Evolutionary conservation across 2,113 vertebrate genomes (phyloP), one percentile per base, ranked within the genome.

Genomic region (Mormyrus lacerda): DNA sequence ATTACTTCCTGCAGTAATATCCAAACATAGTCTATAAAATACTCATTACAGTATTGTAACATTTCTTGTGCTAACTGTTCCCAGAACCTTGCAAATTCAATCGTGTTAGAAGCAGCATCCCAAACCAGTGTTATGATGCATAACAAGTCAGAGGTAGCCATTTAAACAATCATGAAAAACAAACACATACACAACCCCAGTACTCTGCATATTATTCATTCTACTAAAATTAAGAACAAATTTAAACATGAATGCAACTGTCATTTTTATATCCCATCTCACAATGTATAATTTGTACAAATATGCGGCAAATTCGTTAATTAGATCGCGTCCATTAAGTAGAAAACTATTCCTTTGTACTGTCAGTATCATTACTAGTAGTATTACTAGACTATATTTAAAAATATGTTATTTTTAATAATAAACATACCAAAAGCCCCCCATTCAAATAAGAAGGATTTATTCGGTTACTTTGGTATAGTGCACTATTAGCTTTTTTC

Each of bases 111-210:
- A 24, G 69, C 51, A 61, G 53, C 39, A 87, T 47, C 85, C 45
- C 31, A 82, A n/a, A 88, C 47, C 45, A 88, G 21, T 82, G 31
- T 89, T 82, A 61, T 44, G 35, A 61, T 87, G 47, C 48, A 87
- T 87, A 50, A 87, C 19, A 55, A 87, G 87, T 42, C 48, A 89
- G 85, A 55, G 48, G 50, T 53, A 82, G 9, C 50, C 50, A 50
- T 24, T 83, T 82, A 79, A 53, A 88, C 31, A 69, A 42, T 24
- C 13, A 39, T 15, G 7, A 88, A 50, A 55, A 39, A 89, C 48
- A 53, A 51, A 83, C 73, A 31, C 27, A 10, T 42, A 53, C 35
- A 42, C 69, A 89, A 31, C n/a, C 73, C 44, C 27, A 83, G 48
- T 24, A 53, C 3, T 39, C 50, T 3, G 48, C 47, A 86, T 2